Conservation (phyloP, 1,140 invertebrate species). For the Drosophila yakuba region DNA sequence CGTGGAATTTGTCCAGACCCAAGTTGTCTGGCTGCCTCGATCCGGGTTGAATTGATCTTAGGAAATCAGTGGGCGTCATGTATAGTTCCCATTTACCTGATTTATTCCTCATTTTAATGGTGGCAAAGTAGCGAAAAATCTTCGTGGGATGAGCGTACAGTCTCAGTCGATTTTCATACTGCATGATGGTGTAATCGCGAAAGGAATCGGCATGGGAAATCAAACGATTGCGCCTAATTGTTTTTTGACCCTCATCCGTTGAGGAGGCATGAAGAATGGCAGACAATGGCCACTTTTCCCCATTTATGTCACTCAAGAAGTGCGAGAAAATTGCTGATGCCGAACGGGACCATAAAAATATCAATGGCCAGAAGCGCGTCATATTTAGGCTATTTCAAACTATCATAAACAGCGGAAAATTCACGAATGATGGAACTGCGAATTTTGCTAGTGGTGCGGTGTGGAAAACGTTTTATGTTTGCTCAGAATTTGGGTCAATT, state of each 20-base stretch:
- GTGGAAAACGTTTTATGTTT: conserved; percentile 20
- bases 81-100: conserved; percentile 36
- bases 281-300: background rate
- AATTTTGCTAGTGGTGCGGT: conserved; percentile 33
- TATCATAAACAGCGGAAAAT: background rate
- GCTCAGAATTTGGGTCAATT: conserved; percentile 41
- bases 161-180: conserved; percentile 62
- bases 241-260: background rate
- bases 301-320: background rate
- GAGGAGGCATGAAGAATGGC: background rate
- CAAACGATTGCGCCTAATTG: background rate
- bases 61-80: conserved; percentile 61
- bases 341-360: conserved; percentile 14
- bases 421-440: conserved; percentile 21
- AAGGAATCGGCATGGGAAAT: conserved; percentile 29
- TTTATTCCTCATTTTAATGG: conserved; percentile 37
- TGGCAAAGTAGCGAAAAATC: conserved; percentile 63
- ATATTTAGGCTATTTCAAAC: conserved; percentile 14
- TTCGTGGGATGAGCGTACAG: conserved; percentile 35
- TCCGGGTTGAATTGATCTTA: conserved; percentile 50
- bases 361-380: conserved; percentile 14
- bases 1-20: conserved; percentile 31
- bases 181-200: conserved; percentile 40
- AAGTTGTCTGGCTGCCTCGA: conserved; percentile 29
- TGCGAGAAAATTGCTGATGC: background rate